A percentile compares a stretch with the other conserved stretches of the same genome.
These are phyloP conservation scores for Cinara cedri DNA, from an alignment of 2,888 invertebrate species.

Conservation along the genomic window DNA sequence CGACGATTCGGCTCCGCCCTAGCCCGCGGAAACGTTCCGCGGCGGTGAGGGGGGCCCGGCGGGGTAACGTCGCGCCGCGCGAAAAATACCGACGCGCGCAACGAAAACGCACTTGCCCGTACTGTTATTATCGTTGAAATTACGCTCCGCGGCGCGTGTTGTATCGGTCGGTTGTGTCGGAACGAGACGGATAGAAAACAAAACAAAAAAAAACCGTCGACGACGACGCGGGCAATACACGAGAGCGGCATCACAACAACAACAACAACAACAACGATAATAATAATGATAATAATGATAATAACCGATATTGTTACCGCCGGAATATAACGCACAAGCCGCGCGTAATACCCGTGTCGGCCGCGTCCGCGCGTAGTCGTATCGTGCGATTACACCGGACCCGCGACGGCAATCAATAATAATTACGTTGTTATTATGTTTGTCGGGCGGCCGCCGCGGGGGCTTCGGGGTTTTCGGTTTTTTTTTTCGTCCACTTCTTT, in stretches of 20 bases:
- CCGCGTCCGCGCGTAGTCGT: no score
- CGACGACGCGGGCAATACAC: not conserved
- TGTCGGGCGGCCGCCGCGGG: conserved; percentile 22
- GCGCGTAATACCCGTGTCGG: no score
- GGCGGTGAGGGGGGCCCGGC: no score
- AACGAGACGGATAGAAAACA: no score
- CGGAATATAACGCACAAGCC: not conserved
- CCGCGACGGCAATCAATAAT: conserved; percentile 45
- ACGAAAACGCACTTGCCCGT: not conserved
- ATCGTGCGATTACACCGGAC: conserved; percentile 32
- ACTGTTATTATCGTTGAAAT: not conserved
- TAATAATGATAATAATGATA: no score
- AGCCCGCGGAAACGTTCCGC: conserved; percentile 23
- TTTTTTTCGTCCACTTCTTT: not conserved
- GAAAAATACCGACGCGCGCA: not conserved
- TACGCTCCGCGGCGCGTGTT: no score
- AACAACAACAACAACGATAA: no score
- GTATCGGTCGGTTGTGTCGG: no score
- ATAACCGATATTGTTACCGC: not conserved
- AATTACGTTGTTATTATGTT: conserved; percentile 52
- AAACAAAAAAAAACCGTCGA: no score
- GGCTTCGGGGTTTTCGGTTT: conserved; percentile 17
- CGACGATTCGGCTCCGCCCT: conserved; percentile 14
- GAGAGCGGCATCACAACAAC: no score
- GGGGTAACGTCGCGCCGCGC: no score